These are phyloP conservation scores for Trichogramma pretiosum DNA, from an alignment of 1,140 invertebrate genomes.

Conservation along the genomic window DNA sequence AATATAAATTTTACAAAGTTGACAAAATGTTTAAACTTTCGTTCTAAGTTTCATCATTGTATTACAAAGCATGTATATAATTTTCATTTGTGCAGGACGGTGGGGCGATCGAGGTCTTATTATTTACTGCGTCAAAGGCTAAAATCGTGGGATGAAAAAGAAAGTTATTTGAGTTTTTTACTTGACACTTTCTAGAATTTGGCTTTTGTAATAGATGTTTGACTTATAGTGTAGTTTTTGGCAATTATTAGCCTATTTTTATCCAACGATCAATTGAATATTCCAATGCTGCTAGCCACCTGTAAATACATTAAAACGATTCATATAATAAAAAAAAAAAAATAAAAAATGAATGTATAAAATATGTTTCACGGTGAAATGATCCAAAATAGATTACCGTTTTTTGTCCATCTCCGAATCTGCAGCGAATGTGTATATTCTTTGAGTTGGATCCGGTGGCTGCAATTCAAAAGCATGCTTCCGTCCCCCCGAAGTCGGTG, in stretches of 20 bases:
- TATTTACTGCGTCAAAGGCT: no score
- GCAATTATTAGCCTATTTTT: constrained; percentile 67
- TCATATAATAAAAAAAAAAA: constrained; percentile 6
- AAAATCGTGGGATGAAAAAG: no score
- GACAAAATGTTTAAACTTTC: constrained; percentile 13
- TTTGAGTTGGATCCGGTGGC: constrained; percentile 75
- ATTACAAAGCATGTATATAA: not conserved
- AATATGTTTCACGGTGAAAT: not conserved
- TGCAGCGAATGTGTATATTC: constrained; percentile 85
- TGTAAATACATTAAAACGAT: constrained; percentile 46
- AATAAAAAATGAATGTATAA: not conserved
- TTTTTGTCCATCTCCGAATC: constrained; percentile 93
- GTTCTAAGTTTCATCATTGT: constrained; percentile 6
- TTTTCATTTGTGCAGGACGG: constrained; percentile 2
- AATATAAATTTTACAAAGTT: constrained; percentile 11
- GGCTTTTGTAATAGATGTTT: no score
- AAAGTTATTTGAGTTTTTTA: no score
- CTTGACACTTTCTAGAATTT: no score
- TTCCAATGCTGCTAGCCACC: constrained; percentile 88
- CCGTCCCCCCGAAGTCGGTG: constrained; percentile 59
- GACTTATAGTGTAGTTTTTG: no score
- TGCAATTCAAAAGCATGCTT: constrained; percentile 87
- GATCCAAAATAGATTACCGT: constrained; percentile 61
- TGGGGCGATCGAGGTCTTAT: constrained; percentile 1
- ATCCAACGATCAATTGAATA: constrained; percentile 95